Percentiles rank a stretch among this genome's conserved stretches.
Conservation (phyloP, 2,797 vertebrate genomes). For the Macropodus opercularis region DNA sequence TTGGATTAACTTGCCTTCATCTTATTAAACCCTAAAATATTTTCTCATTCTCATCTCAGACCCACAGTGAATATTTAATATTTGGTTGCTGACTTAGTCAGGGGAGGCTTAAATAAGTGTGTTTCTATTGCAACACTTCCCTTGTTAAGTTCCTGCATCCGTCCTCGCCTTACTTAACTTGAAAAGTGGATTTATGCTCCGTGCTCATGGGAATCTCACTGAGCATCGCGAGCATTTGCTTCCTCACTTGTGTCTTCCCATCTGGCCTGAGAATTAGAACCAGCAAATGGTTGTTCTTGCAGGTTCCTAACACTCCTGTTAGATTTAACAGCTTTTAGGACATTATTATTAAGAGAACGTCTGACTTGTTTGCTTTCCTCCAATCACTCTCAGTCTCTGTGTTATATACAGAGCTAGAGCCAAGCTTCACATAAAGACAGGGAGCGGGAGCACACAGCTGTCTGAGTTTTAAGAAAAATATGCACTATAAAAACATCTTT, state of each 20-base stretch:
- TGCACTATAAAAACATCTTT: neutral
- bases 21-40: neutral
- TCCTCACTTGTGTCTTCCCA: conserved; percentile 12
- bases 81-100: conserved; percentile 15
- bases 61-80: no score
- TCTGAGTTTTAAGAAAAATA: no score
- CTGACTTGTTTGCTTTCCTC: neutral
- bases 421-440: neutral
- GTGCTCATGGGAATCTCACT: conserved; percentile 27
- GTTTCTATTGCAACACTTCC: conserved; percentile 10
- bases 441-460: neutral
- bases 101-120: conserved; percentile 6
- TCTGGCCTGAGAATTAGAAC: conserved; percentile 25
- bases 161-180: conserved; percentile 19
- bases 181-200: conserved; percentile 30
- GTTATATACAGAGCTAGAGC: neutral
- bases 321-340: neutral
- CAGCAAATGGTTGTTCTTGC: conserved; percentile 5
- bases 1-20: neutral
- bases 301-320: conserved; percentile 9
- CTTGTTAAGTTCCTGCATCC: conserved; percentile 5
- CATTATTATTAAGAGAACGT: neutral
- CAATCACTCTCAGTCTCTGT: neutral
- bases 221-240: conserved; percentile 21
- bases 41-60: no score